These are phyloP conservation scores for Agrilus planipennis DNA, from an alignment of 1,140 invertebrate species.

Conservation along the genomic window DNA sequence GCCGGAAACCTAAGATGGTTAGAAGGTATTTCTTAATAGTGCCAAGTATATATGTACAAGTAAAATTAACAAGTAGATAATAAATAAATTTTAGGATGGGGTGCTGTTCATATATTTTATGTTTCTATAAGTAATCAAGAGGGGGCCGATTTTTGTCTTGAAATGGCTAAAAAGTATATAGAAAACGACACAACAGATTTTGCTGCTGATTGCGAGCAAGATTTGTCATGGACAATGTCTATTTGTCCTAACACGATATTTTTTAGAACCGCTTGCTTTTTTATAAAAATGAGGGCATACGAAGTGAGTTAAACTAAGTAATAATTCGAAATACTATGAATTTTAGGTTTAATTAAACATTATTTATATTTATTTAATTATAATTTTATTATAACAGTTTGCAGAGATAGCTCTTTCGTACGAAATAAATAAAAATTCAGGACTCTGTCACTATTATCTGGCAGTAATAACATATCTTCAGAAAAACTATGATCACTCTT, in stretches of 20 bases:
- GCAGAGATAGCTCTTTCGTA: constrained; percentile 20
- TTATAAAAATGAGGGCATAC: constrained; percentile 23
- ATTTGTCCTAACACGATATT: constrained; percentile 20
- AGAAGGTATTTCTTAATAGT: constrained; percentile 13
- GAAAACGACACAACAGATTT: constrained; percentile 15
- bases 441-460: constrained; percentile 23
- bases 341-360: too few species aligned
- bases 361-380: too few species aligned
- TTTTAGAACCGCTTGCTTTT: constrained; percentile 18
- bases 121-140: constrained; percentile 15
- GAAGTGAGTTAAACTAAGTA: too few species aligned
- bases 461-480: constrained; percentile 21
- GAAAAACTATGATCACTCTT: constrained; percentile 20
- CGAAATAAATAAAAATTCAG: constrained; percentile 13
- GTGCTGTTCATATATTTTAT: constrained; percentile 20
- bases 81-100: constrained; percentile 16
- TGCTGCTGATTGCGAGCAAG: constrained; percentile 14
- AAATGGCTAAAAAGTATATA: constrained; percentile 22
- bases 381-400: constrained; percentile 12
- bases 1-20: constrained; percentile 17
- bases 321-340: too few species aligned
- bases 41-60: not conserved
- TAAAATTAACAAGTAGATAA: not conserved
- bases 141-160: constrained; percentile 20
- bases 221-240: constrained; percentile 21